These are phyloP conservation scores for Atta texana DNA, from an alignment of 1,140 invertebrate species.

Conservation along the genomic window DNA sequence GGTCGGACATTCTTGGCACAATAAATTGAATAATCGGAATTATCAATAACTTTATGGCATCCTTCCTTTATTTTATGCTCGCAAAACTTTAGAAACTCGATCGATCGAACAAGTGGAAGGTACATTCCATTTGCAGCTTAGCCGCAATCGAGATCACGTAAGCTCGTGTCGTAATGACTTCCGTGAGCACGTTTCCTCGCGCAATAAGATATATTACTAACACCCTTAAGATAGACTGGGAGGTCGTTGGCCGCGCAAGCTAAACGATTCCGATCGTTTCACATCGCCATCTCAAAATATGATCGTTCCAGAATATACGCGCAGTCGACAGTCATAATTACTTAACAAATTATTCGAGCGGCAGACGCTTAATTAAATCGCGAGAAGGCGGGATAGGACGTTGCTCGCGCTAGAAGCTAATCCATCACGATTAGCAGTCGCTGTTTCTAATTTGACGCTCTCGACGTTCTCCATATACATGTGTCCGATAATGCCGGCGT, in stretches of 20 bases:
- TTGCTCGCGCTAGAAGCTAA: slow-evolving; percentile 56
- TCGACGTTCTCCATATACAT: slow-evolving; percentile 61
- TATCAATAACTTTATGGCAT: slow-evolving; percentile 33
- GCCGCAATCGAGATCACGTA: neutral
- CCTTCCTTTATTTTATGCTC: neutral
- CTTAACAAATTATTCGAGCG: slow-evolving; percentile 61
- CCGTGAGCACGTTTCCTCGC: slow-evolving; percentile 8
- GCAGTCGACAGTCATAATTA: slow-evolving; percentile 49
- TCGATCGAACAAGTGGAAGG: neutral
- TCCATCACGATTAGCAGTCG: slow-evolving; percentile 64
- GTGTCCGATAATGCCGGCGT: slow-evolving; percentile 52
- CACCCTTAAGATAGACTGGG: neutral
- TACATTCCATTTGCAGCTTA: neutral
- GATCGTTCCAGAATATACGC: neutral
- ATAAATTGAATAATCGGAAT: slow-evolving; percentile 55
- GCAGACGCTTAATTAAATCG: slow-evolving; percentile 63
- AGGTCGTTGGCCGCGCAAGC: neutral
- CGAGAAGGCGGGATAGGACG: slow-evolving; percentile 34
- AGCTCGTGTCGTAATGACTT: neutral
- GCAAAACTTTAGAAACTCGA: slow-evolving; percentile 4
- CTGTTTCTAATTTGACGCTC: slow-evolving; percentile 59
- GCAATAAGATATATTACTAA: neutral
- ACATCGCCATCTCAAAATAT: slow-evolving; percentile 13
- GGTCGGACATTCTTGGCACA: slow-evolving; percentile 41
- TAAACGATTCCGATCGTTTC: slow-evolving; percentile 10